These are phyloP conservation scores for Pipistrellus nathusii DNA, from an alignment of 2,797 vertebrate species.

Conservation along the genomic window DNA sequence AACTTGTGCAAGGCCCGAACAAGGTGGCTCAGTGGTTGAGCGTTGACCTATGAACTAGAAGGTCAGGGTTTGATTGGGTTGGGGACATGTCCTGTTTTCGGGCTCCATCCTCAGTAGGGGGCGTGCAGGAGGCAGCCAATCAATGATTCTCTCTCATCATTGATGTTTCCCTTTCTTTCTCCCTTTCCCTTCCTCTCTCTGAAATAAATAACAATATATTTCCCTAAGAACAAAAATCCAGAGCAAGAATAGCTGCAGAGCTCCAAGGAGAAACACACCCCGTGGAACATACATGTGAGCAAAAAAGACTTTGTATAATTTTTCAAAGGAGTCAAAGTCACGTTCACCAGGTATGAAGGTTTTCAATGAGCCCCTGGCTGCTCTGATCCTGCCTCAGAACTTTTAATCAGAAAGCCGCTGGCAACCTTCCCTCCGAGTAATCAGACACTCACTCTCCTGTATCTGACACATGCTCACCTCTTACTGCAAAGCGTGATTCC, in stretches of 20 bases:
- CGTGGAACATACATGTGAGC: slow-evolving; percentile 60
- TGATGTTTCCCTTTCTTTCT: too few species aligned
- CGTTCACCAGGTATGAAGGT: slow-evolving; percentile 75
- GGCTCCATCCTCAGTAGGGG: too few species aligned
- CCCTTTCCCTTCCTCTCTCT: too few species aligned
- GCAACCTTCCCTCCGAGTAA: slow-evolving; percentile 76
- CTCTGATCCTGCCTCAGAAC: slow-evolving; percentile 76
- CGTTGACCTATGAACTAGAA: too few species aligned
- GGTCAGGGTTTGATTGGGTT: too few species aligned
- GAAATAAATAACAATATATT: too few species aligned
- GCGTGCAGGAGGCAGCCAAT: too few species aligned
- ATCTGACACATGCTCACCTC: slow-evolving; percentile 70
- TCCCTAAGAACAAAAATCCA: neutral
- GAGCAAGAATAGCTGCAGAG: slow-evolving; percentile 56
- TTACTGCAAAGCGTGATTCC: slow-evolving; percentile 70
- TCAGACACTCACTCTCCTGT: slow-evolving; percentile 77
- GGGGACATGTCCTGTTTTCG: too few species aligned
- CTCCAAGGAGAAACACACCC: slow-evolving; percentile 55
- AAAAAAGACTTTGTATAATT: slow-evolving; percentile 70
- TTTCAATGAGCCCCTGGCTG: slow-evolving; percentile 75
- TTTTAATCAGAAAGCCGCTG: slow-evolving; percentile 78
- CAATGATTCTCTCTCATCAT: too few species aligned
- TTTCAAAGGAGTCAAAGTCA: slow-evolving; percentile 81
- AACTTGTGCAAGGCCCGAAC: too few species aligned
- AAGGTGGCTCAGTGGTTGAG: too few species aligned